These are phyloP conservation scores for Anarsia innoxiella DNA, from an alignment of 2,888 invertebrate genomes.

Conservation along the genomic window DNA sequence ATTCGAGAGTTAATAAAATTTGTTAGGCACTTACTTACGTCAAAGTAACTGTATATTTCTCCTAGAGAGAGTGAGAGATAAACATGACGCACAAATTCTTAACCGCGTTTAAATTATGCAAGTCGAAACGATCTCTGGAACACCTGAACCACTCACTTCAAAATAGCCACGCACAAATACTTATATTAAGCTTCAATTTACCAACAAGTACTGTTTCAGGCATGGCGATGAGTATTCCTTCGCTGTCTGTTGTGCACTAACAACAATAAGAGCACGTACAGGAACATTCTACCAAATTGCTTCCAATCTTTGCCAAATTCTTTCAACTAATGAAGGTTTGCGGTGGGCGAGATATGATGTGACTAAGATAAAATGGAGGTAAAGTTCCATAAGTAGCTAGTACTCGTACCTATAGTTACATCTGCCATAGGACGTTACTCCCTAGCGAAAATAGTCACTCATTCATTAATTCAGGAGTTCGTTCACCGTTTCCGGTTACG, in stretches of 20 bases:
- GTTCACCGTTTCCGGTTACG: slow-evolving; percentile 10
- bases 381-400: background rate
- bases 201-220: slow-evolving; percentile 54
- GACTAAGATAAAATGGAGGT: slow-evolving; percentile 23
- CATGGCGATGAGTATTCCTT: slow-evolving; percentile 51
- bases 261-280: slow-evolving; percentile 42
- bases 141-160: slow-evolving; percentile 10
- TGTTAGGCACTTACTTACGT: too few species aligned
- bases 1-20: too few species aligned
- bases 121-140: slow-evolving; percentile 2
- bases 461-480: slow-evolving; percentile 1
- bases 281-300: slow-evolving; percentile 37
- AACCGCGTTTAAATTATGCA: slow-evolving; percentile 1
- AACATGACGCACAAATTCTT: too few species aligned
- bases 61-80: too few species aligned
- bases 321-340: slow-evolving; percentile 49
- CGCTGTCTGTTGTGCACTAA: slow-evolving; percentile 50
- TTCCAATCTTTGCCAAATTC: slow-evolving; percentile 55
- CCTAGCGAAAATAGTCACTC: slow-evolving; percentile 19
- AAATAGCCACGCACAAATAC: slow-evolving; percentile 1
- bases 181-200: slow-evolving; percentile 30
- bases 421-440: slow-evolving; percentile 35
- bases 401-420: background rate
- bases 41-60: too few species aligned
- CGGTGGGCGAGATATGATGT: slow-evolving; percentile 36